These are phyloP conservation scores for Pardosa pseudoannulata DNA, from an alignment of 2,888 invertebrate genomes.

Conservation along the genomic window DNA sequence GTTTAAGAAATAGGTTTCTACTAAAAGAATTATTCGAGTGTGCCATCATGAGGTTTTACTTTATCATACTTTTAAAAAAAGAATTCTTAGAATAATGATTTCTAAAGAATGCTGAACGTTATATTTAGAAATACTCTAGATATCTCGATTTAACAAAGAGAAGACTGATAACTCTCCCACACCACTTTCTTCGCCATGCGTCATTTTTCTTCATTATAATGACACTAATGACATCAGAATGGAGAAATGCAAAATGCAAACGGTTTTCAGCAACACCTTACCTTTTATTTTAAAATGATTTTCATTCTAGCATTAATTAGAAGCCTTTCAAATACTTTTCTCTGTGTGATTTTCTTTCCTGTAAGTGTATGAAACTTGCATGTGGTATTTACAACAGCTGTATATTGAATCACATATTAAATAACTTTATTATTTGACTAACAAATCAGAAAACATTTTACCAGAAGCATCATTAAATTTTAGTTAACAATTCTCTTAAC, in stretches of 20 bases:
- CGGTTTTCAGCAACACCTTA: neutral
- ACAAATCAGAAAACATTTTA: no score
- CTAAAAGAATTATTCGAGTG: no score
- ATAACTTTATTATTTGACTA: no score
- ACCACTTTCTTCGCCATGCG: neutral
- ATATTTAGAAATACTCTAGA: neutral
- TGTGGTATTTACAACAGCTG: no score
- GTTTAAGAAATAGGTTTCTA: no score
- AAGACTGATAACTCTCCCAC: neutral
- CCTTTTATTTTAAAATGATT: neutral
- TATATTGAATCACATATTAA: no score
- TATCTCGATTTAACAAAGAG: neutral
- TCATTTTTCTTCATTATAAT: conserved; percentile 20
- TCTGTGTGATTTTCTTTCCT: neutral
- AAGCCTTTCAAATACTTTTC: neutral
- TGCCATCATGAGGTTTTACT: no score
- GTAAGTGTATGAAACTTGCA: no score
- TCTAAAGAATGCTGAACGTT: neutral
- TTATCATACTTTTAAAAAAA: no score
- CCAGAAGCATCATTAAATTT: no score
- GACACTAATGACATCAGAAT: conserved; percentile 16
- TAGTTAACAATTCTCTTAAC: no score
- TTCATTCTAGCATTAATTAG: neutral
- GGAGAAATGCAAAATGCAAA: neutral
- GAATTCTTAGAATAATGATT: no score